A percentile compares a stretch with the other conserved stretches of the same genome.
phyloP scores from a whole-genome alignment of 2,888 invertebrate species.

The Hemaris fuciformis region DNA sequence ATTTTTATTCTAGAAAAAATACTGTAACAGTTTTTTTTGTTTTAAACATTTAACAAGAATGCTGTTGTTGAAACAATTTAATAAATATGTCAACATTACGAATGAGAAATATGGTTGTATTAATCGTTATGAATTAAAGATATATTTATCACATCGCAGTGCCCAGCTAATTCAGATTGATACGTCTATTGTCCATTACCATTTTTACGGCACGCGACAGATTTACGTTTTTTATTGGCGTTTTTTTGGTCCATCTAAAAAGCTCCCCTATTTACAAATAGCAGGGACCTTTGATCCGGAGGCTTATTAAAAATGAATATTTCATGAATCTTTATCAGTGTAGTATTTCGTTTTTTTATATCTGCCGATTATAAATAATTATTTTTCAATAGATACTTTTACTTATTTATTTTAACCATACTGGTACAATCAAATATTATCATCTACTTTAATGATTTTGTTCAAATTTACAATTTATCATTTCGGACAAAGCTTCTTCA shows the following conservation, averaged over 20 bases:
- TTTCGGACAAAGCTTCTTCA: too few species aligned
- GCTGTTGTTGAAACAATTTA: background rate
- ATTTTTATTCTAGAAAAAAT: too few species aligned
- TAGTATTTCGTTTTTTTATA: slow-evolving; percentile 36
- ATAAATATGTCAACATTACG: background rate
- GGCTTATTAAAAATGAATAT: slow-evolving; percentile 81
- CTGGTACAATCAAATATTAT: too few species aligned
- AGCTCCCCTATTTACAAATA: slow-evolving; percentile 74
- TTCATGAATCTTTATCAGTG: slow-evolving; percentile 62
- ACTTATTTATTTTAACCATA: too few species aligned
- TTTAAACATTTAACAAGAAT: too few species aligned
- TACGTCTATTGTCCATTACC: slow-evolving; percentile 31
- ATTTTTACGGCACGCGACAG: slow-evolving; percentile 51
- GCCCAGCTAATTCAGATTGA: slow-evolving; percentile 26
- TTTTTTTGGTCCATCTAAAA: slow-evolving; percentile 53
- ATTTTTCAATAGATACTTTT: background rate
- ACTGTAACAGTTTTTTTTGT: too few species aligned
- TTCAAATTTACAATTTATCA: too few species aligned
- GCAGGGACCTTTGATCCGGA: slow-evolving; percentile 78
- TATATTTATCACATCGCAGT: background rate
- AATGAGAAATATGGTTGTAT: slow-evolving; percentile 13
- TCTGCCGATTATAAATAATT: background rate
- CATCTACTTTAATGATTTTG: too few species aligned
- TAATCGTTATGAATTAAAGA: slow-evolving; percentile 5
- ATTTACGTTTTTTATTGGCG: slow-evolving; percentile 44